Evolutionary conservation across 2,797 vertebrate species (phyloP).

Genomic region (Sphenodon punctatus): DNA sequence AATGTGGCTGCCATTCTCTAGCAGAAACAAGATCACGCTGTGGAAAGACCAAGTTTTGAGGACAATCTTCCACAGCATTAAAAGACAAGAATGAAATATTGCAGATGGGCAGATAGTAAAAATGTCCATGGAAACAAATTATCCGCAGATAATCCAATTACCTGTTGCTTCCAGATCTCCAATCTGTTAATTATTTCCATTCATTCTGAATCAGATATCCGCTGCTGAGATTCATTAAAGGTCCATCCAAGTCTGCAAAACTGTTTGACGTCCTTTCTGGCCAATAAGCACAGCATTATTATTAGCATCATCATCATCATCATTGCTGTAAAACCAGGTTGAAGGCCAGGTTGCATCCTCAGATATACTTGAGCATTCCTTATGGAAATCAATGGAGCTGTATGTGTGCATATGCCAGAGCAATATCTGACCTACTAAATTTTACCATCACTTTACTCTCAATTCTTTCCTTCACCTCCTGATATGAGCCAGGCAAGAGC

Average conservation of each 20-base stretch:
- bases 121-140: slow-evolving; percentile 70
- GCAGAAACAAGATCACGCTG: slow-evolving; percentile 49
- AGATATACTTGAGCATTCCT: neutral
- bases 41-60: slow-evolving; percentile 59
- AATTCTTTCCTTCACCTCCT: no score
- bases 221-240: slow-evolving; percentile 59
- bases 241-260: slow-evolving; percentile 37
- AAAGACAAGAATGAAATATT: slow-evolving; percentile 70
- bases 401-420: neutral
- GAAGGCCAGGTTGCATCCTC: neutral
- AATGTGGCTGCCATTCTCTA: slow-evolving; percentile 26
- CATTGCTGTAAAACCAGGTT: neutral
- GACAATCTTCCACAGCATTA: slow-evolving; percentile 62
- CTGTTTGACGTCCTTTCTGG: slow-evolving; percentile 49
- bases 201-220: slow-evolving; percentile 69
- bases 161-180: slow-evolving; percentile 69
- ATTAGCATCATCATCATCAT: slow-evolving; percentile 13
- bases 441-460: neutral
- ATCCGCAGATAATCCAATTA: slow-evolving; percentile 72
- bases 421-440: neutral
- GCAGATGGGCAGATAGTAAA: slow-evolving; percentile 57
- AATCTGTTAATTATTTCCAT: slow-evolving; percentile 74
- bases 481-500: no score
- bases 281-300: neutral
- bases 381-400: neutral